Percentiles rank a stretch among this genome's conserved stretches.
phyloP scores from a whole-genome alignment of 2,888 invertebrate genomes.

The Pachycephus smyrnensis region DNA sequence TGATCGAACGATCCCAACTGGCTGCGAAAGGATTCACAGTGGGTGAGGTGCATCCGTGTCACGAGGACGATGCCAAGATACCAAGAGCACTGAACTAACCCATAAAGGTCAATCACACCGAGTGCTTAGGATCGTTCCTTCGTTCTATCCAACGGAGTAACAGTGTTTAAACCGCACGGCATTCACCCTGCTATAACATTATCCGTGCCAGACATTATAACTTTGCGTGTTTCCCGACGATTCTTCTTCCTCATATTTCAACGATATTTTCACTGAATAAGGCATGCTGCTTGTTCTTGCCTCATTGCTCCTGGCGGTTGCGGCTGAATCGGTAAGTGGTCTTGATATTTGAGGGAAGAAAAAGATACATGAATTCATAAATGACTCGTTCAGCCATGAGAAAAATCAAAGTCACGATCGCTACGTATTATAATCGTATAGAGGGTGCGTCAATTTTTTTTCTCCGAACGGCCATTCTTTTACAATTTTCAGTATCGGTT shows the following conservation, averaged over 20 bases:
- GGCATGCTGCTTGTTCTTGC: not conserved
- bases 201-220: not conserved
- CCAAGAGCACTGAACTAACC: not conserved
- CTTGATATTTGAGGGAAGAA: not conserved
- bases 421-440: not conserved
- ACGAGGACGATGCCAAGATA: constrained; percentile 11
- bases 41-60: constrained; percentile 30
- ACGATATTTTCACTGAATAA: not conserved
- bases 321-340: not conserved
- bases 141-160: not conserved
- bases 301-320: not conserved
- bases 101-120: constrained; percentile 4
- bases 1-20: not conserved
- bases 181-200: not conserved
- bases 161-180: not conserved
- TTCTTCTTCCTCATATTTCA: not conserved
- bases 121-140: not conserved
- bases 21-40: constrained; percentile 10
- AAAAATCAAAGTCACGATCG: not conserved
- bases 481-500: not conserved
- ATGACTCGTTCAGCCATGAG: no score
- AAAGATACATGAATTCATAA: not conserved
- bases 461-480: no score
- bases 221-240: not conserved
- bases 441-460: not conserved